Base-by-base conservation (phyloP, 2,113 vertebrate genomes). In the Spermophilus dauricus region DNA sequence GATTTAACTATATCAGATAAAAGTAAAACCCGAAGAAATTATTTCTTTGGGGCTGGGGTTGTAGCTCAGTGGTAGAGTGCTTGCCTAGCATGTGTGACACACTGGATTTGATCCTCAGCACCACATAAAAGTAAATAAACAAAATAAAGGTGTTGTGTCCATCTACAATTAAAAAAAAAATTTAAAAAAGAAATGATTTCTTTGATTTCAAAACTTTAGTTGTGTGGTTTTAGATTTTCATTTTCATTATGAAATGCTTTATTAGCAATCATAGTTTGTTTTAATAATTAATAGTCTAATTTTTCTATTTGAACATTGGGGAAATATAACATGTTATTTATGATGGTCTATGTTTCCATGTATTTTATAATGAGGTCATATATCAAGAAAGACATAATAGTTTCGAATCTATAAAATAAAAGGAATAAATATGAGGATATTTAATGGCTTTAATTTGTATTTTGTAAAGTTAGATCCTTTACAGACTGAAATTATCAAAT, bases 201-300 rank as follows among this genome's bases (percentile, higher is more conserved):
- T 89, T 28, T 45, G 6, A 63, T 92, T 96, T 97, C 9, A 28
- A 92, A 86, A 75, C 26, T 16, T 84, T 5, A 73, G 10, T 88
- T 95, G 30, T 86, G 96, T 95, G 45, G 4, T 73, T 92, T 84
- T 58, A 91, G 11, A 48, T 91, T 94, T 89, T 97, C 17, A 82
- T 87, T 70, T 92, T 93, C 26, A 58, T 84, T 88, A 78, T 94
- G 12, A 95, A 96, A 82, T 96, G 8, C 7, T 92, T 89, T 16
- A 42, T 73, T 53, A 89, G 58, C 20, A 80, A 28, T 20, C 5
- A 53, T 73, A 39, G 63, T 95, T 93, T 89, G 69, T 95, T 97
- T 87, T 51, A 70, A 88, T 65, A 94, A 72, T 75, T 78, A 88
- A 72, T 89, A 70, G 37, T 83, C 2, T 90, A 93, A 76, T 86